Conservation (phyloP, 2,888 invertebrate species). For the Lasioglossum calceatum region DNA sequence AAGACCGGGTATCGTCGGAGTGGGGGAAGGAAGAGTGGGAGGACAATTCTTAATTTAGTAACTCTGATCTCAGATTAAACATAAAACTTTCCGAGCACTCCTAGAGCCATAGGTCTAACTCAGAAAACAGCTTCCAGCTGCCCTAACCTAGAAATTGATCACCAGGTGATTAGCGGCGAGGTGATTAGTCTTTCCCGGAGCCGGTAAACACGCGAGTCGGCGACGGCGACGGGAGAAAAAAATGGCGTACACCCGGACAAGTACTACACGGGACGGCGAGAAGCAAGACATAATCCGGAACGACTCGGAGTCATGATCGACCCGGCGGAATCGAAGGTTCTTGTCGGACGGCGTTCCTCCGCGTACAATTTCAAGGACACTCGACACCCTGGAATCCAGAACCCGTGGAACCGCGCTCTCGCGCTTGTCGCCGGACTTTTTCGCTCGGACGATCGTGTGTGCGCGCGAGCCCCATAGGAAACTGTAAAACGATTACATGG, state of each 20-base stretch:
- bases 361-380: slow-evolving; percentile 75
- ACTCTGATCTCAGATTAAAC: no score
- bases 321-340: slow-evolving; percentile 62
- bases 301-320: slow-evolving; percentile 65
- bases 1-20: no score
- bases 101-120: no score
- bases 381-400: slow-evolving; percentile 73
- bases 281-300: slow-evolving; percentile 64
- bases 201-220: background rate
- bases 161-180: slow-evolving; percentile 1
- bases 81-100: no score
- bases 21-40: no score
- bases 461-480: slow-evolving; percentile 19
- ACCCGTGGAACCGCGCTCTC: slow-evolving; percentile 57
- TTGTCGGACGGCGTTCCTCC: slow-evolving; percentile 71
- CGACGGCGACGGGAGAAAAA: background rate
- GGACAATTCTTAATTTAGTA: no score
- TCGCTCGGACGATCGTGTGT: background rate
- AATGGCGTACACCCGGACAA: slow-evolving; percentile 16
- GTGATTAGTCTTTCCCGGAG: slow-evolving; percentile 17
- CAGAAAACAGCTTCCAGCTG: no score
- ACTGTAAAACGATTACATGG: slow-evolving; percentile 32
- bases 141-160: background rate
- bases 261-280: slow-evolving; percentile 12
- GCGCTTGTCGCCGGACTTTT: slow-evolving; percentile 54